These are phyloP conservation scores for Erinaceus europaeus DNA, from an alignment of 2,113 vertebrate genomes.

Conservation along the genomic window DNA sequence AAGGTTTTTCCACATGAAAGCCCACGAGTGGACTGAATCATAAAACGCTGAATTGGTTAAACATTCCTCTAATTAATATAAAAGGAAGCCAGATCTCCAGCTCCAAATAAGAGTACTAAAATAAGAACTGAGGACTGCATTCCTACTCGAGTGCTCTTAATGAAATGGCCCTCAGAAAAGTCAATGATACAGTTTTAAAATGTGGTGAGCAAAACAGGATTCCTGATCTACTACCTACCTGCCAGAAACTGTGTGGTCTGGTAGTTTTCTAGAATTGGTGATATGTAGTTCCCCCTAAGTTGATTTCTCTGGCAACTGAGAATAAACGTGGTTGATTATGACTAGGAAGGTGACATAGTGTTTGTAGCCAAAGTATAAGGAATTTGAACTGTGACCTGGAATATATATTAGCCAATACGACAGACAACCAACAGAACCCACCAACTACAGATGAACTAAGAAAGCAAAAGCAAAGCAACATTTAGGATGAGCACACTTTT, in stretches of 20 bases:
- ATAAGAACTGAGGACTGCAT: background rate
- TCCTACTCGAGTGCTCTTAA: background rate
- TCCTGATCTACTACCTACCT: background rate
- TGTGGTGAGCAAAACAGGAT: background rate
- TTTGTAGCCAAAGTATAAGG: background rate
- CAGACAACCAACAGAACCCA: conserved; percentile 33
- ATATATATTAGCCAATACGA: background rate
- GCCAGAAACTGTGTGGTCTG: background rate
- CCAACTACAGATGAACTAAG: conserved; percentile 16
- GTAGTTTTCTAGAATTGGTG: background rate
- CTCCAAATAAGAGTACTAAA: background rate
- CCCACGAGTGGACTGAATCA: background rate
- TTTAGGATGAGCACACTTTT: conserved; percentile 20
- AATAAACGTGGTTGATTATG: background rate
- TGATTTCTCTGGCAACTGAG: background rate
- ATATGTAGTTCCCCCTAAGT: background rate
- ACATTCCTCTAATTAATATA: background rate
- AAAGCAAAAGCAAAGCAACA: conserved; percentile 9
- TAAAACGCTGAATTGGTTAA: background rate
- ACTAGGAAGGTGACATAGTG: background rate
- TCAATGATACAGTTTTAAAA: background rate
- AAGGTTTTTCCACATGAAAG: background rate
- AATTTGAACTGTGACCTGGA: background rate
- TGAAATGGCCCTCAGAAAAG: background rate
- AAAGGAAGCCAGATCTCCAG: background rate